These are phyloP conservation scores for Plebejus melissa DNA, from an alignment of 2,888 invertebrate genomes.

Conservation along the genomic window DNA sequence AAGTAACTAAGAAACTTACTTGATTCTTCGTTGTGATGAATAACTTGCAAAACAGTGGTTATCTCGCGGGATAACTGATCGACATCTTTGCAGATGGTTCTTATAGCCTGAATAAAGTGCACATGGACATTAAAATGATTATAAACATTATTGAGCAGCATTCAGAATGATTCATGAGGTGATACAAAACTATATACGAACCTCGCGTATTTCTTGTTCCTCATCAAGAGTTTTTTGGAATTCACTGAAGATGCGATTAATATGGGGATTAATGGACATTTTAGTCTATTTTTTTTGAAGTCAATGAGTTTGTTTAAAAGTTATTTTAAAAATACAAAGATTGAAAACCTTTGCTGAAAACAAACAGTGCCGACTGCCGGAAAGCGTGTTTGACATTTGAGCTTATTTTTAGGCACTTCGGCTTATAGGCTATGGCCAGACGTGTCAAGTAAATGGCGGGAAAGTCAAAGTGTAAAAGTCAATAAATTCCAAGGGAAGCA, in stretches of 20 bases:
- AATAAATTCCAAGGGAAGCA: too few species aligned
- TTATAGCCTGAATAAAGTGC: constrained; percentile 77
- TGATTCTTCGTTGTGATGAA: constrained; percentile 86
- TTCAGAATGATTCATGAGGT: not conserved
- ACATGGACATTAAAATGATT: constrained; percentile 2
- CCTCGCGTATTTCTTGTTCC: constrained; percentile 91
- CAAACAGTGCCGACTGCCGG: too few species aligned
- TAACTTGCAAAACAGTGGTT: constrained; percentile 87
- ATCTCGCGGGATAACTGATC: constrained; percentile 89
- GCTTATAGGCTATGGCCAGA: too few species aligned
- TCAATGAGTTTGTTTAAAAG: too few species aligned
- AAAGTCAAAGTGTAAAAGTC: too few species aligned
- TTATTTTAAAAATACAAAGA: not conserved
- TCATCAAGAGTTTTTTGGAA: constrained; percentile 88
- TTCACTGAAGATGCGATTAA: constrained; percentile 82
- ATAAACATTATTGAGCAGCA: not conserved
- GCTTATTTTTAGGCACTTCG: too few species aligned
- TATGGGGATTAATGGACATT: constrained; percentile 60
- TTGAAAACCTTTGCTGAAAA: not conserved
- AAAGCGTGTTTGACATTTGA: too few species aligned
- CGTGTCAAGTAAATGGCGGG: too few species aligned
- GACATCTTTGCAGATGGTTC: constrained; percentile 84
- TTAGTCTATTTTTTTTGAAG: constrained; percentile 29
- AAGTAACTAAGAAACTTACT: constrained; percentile 77
- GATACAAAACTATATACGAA: constrained; percentile 48